Percentiles rank a stretch among this genome's conserved stretches.
These are phyloP conservation scores for Drosophila murphyi DNA, from an alignment of 1,140 invertebrate species.

Conservation along the genomic window DNA sequence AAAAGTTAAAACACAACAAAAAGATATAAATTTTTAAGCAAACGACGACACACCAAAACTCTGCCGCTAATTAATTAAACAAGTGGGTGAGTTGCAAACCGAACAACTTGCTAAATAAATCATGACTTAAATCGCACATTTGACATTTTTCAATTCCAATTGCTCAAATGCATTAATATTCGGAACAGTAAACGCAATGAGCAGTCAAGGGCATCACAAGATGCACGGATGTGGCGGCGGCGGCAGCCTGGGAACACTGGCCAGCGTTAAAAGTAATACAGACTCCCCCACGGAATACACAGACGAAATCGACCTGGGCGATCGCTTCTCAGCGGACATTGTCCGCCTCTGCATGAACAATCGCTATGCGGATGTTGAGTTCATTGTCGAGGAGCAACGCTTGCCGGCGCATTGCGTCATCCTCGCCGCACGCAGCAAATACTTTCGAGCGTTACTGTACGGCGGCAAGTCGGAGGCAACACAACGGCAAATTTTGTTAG, in stretches of 20 bases:
- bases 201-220: constrained; percentile 76
- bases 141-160: no score
- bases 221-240: constrained; percentile 55
- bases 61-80: not conserved
- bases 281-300: constrained; percentile 51
- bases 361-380: constrained; percentile 95
- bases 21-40: constrained; percentile 16
- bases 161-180: not conserved
- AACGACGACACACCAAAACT: not conserved
- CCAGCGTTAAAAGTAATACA: constrained; percentile 23
- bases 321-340: constrained; percentile 85
- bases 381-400: constrained; percentile 93
- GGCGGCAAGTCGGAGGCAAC: constrained; percentile 96
- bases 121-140: not conserved
- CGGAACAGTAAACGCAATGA: constrained; percentile 41
- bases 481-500: constrained; percentile 93
- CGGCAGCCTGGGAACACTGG: constrained; percentile 35
- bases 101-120: not conserved
- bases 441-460: constrained; percentile 95
- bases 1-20: constrained; percentile 6
- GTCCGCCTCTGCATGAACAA: constrained; percentile 92
- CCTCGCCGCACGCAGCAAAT: constrained; percentile 96
- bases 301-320: constrained; percentile 62
- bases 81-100: constrained; percentile 10
- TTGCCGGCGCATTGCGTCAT: constrained; percentile 94